Base-by-base conservation (phyloP, 2,888 invertebrate genomes). In the Sericinus montela region DNA sequence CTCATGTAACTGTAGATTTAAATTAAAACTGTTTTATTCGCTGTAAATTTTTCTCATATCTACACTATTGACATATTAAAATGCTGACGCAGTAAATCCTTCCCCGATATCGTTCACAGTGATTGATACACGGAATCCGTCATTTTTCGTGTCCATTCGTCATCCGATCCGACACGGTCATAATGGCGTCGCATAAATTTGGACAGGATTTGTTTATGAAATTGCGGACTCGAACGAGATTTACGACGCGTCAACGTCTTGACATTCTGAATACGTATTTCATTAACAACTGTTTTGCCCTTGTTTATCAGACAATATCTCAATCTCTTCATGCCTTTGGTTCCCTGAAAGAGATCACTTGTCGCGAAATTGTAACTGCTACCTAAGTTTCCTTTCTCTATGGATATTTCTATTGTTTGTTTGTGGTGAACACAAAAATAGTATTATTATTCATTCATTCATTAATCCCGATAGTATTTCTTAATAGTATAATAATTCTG, bases 41-140 rank as follows among this genome's bases (percentile, higher is more conserved):
- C 7, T 32, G 7, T 32, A 11, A 1, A 32, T 11, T 11, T 3
- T 38, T n/a, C 37, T 38, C 23, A 9, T 43, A 23, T 25, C 23
- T 13, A 13, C 19, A 19, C 28, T 5, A 16, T 25, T 15, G 32
- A 32, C 9, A 32, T 3, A 16, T 14, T 14, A n/a, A 35, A 13
- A 14, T 30, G 37, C 32, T 45, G 42, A 45, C 23, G 32, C 32
- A 16, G 23, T 14, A 19, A 35, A 14, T 19, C 7, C 35, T 41
- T 13, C 42, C 7, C n/a, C 30, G 32, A 13, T n/a, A 38, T 25
- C 11, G 41, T 51, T 36, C 28, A 13, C 44, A 5, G 36, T 43
- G 30, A 51, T 48, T 48, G 51, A 54, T 51, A 51, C 28, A 19
- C 28, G 30, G 29, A 36, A 45, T 48, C 41, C 48, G 38, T 51